phyloP scores from a whole-genome alignment of 2,113 vertebrate genomes.

The Cyphomyrus plagiostoma region DNA sequence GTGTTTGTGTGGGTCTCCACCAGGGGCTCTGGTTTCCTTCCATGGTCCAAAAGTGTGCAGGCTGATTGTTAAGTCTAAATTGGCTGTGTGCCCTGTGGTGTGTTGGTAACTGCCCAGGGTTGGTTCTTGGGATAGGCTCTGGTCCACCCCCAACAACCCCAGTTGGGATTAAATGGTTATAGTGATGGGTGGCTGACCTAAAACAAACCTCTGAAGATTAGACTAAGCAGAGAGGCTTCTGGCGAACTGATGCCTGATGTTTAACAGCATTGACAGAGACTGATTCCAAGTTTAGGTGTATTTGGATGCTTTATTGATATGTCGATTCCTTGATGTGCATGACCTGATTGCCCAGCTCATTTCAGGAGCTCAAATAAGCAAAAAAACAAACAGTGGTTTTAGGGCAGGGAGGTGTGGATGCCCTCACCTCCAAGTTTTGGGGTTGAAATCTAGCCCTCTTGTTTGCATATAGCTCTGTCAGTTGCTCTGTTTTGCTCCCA shows the following conservation, averaged over 20 bases:
- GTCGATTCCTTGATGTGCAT: not conserved
- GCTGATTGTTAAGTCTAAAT: too few relatives aligned
- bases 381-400: not conserved
- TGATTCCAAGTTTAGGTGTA: too few relatives aligned
- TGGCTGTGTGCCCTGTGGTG: too few relatives aligned
- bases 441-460: not conserved
- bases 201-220: not conserved
- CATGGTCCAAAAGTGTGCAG: too few relatives aligned
- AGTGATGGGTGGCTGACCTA: not conserved
- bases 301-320: not conserved
- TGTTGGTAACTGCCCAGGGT: too few relatives aligned
- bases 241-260: not conserved
- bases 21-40: too few relatives aligned
- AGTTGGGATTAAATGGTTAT: too few relatives aligned
- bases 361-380: not conserved
- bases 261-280: not conserved
- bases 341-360: not conserved
- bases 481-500: not conserved
- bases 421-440: not conserved
- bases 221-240: not conserved
- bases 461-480: not conserved
- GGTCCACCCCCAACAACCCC: too few relatives aligned
- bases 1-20: too few relatives aligned
- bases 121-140: too few relatives aligned
- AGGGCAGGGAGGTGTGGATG: not conserved